A percentile compares a stretch with the other conserved stretches of the same genome.
phyloP scores from a whole-genome alignment of 53 echinoderm and acorn worm species.

The Mesocentrotus franciscanus region DNA sequence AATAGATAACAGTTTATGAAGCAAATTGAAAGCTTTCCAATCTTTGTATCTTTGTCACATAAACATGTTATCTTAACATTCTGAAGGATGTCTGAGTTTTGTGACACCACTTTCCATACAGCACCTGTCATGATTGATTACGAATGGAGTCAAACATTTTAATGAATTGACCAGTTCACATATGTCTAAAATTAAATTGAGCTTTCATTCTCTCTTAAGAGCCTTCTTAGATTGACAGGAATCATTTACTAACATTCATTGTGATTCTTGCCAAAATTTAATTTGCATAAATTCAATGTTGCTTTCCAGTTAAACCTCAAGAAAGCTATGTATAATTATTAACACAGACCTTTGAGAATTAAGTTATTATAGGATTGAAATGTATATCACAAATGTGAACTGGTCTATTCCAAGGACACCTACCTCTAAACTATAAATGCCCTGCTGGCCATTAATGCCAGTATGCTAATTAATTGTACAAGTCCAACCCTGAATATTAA shows the following conservation, averaged over 20 bases:
- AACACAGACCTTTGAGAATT: background rate
- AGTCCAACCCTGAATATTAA: slow-evolving; percentile 36
- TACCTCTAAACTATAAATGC: background rate
- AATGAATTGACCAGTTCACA: background rate
- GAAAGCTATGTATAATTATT: background rate
- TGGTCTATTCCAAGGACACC: background rate
- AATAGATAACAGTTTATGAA: too few relatives aligned
- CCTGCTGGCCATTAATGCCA: background rate
- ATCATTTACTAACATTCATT: background rate
- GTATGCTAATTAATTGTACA: slow-evolving; percentile 33
- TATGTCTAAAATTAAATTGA: background rate
- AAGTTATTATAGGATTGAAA: background rate
- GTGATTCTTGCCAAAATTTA: background rate
- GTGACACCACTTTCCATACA: background rate
- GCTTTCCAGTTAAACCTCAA: background rate
- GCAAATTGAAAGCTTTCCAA: too few relatives aligned
- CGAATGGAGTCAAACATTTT: background rate
- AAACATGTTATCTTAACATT: background rate
- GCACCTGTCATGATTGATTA: background rate
- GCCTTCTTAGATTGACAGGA: background rate
- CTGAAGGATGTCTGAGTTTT: background rate
- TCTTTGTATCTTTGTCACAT: background rate
- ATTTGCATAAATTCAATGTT: background rate
- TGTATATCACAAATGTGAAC: slow-evolving; percentile 2
- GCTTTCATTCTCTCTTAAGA: background rate